These are phyloP conservation scores for Aphelinus certus DNA, from an alignment of 1,140 invertebrate genomes.

Conservation along the genomic window DNA sequence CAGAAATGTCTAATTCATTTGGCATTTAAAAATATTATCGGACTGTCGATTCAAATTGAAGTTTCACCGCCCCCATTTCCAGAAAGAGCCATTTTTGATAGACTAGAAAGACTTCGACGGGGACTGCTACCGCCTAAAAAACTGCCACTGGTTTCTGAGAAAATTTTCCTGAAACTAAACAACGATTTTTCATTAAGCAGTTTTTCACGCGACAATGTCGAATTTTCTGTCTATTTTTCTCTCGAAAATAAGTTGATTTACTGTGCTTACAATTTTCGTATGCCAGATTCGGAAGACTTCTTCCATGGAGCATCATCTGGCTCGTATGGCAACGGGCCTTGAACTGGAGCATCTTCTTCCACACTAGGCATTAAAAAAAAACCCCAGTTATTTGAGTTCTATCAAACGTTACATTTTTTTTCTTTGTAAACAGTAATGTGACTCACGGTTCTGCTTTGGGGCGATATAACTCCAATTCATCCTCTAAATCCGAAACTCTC, in stretches of 20 bases:
- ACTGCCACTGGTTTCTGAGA: slow-evolving; percentile 72
- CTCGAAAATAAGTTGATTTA: neutral
- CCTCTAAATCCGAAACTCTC: slow-evolving; percentile 85
- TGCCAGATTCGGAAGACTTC: slow-evolving; percentile 82
- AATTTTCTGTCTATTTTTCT: neutral
- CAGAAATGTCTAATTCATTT: slow-evolving; percentile 33
- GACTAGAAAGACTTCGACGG: slow-evolving; percentile 75
- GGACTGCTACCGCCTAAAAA: slow-evolving; percentile 72
- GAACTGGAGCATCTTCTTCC: slow-evolving; percentile 85
- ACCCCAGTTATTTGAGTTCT: too few relatives aligned
- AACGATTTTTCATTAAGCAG: slow-evolving; percentile 22
- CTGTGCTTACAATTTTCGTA: slow-evolving; percentile 90
- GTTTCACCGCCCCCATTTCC: slow-evolving; percentile 61
- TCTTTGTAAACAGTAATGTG: neutral
- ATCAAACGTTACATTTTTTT: too few relatives aligned
- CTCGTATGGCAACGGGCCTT: slow-evolving; percentile 94
- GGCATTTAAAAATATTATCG: slow-evolving; percentile 23
- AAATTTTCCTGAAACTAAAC: slow-evolving; percentile 75
- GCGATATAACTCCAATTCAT: slow-evolving; percentile 81
- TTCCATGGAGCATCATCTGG: slow-evolving; percentile 96
- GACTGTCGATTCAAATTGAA: too few relatives aligned
- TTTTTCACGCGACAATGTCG: neutral
- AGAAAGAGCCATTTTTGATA: slow-evolving; percentile 77
- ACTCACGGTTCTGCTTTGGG: slow-evolving; percentile 68
- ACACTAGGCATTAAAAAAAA: slow-evolving; percentile 51